These are phyloP conservation scores for Cassiopea xamachana DNA, from an alignment of 30 jellyfish, hydroid and myxozoan species.

Conservation along the genomic window DNA sequence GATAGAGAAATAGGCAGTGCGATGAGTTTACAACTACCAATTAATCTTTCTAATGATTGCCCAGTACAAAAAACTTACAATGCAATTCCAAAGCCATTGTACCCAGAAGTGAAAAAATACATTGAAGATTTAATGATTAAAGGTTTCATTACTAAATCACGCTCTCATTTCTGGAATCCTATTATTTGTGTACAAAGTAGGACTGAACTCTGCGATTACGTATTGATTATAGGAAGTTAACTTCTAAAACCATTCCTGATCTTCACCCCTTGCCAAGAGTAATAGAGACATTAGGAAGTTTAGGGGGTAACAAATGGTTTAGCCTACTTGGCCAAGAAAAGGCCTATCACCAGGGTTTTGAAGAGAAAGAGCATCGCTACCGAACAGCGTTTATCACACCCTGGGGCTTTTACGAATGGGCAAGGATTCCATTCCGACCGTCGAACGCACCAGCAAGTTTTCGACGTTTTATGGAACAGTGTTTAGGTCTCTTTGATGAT, in stretches of 20 bases:
- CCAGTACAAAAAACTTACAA: slow-evolving; percentile 27
- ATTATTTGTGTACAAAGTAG: not conserved
- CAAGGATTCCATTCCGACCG: slow-evolving; percentile 61
- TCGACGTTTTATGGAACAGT: slow-evolving; percentile 59
- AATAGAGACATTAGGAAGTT: slow-evolving; percentile 33
- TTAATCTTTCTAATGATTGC: slow-evolving; percentile 3
- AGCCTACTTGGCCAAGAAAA: slow-evolving; percentile 59
- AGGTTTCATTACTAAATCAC: slow-evolving; percentile 13
- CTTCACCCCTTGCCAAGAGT: slow-evolving; percentile 61
- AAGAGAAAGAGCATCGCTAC: slow-evolving; percentile 45
- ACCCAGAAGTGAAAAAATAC: slow-evolving; percentile 35
- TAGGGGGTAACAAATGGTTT: slow-evolving; percentile 68
- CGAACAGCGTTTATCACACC: slow-evolving; percentile 21
- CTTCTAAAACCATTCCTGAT: slow-evolving; percentile 26
- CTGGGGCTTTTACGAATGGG: slow-evolving; percentile 22
- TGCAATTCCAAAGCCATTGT: slow-evolving; percentile 32
- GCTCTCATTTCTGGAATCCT: not conserved
- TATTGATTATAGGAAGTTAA: slow-evolving; percentile 35
- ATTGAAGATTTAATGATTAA: slow-evolving; percentile 20
- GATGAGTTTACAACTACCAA: slow-evolving; percentile 24
- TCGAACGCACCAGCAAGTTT: slow-evolving; percentile 71
- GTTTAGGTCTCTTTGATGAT: slow-evolving; percentile 39
- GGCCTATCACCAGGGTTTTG: slow-evolving; percentile 79
- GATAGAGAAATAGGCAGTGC: slow-evolving; percentile 35
- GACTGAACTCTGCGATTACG: slow-evolving; percentile 52